Conservation (phyloP, 2,797 vertebrate species). For the Adelosebastes latens region DNA sequence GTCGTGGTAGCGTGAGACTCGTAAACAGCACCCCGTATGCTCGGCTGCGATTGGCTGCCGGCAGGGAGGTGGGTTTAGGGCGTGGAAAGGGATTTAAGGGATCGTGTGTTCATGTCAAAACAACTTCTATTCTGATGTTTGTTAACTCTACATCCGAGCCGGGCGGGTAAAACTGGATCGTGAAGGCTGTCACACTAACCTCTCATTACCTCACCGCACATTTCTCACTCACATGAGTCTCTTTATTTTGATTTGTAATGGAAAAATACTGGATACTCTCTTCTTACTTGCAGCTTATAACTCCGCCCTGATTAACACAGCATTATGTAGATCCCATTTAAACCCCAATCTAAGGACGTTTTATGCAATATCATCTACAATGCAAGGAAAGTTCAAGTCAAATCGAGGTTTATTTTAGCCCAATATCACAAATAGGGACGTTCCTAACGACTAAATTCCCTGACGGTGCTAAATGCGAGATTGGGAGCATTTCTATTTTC, state of each 20-base stretch:
- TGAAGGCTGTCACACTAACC: background rate
- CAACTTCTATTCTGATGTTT: constrained; percentile 58
- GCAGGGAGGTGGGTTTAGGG: constrained; percentile 58
- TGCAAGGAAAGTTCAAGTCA: background rate
- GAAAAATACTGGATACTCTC: background rate
- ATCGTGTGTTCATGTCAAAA: constrained; percentile 57
- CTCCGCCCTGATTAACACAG: background rate
- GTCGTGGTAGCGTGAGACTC: constrained; percentile 48
- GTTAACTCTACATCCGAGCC: constrained; percentile 29
- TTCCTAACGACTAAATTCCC: too few relatives aligned
- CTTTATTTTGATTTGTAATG: background rate
- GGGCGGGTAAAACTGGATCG: constrained; percentile 51
- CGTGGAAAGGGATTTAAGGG: constrained; percentile 45
- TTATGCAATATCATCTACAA: background rate
- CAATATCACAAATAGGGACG: too few relatives aligned
- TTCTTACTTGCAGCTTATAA: background rate
- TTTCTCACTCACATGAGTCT: background rate
- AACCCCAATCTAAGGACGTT: background rate
- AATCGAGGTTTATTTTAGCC: too few relatives aligned
- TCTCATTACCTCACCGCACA: constrained; percentile 18
- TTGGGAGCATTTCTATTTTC: too few relatives aligned
- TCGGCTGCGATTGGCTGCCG: constrained; percentile 60
- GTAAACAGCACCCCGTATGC: constrained; percentile 52
- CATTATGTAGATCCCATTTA: background rate
- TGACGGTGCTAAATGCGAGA: too few relatives aligned